These are phyloP conservation scores for Altica lythri DNA, from an alignment of 2,888 invertebrate species.

Conservation along the genomic window DNA sequence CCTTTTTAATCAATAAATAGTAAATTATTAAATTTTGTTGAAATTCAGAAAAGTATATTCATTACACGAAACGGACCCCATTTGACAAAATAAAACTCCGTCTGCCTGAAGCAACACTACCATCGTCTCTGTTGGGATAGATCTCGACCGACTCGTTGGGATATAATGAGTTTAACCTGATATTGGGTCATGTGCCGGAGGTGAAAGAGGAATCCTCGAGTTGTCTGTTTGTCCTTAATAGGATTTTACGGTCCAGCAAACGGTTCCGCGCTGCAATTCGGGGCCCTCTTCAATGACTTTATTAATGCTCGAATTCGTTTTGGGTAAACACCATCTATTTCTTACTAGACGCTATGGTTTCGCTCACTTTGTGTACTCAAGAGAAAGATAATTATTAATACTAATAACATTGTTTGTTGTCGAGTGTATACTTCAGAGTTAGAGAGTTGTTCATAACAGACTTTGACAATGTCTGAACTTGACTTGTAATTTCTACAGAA, in stretches of 20 bases:
- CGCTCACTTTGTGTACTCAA: background rate
- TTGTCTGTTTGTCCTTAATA: conserved; percentile 27
- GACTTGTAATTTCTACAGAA: too few relatives aligned
- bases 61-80: too few relatives aligned
- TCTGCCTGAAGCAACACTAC: conserved; percentile 6
- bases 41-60: too few relatives aligned
- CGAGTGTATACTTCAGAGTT: too few relatives aligned
- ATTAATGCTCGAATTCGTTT: conserved; percentile 19
- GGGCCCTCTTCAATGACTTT: conserved; percentile 21
- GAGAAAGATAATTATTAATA: background rate
- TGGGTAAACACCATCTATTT: conserved; percentile 21
- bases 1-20: too few relatives aligned
- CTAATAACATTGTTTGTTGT: too few relatives aligned
- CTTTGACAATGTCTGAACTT: too few relatives aligned
- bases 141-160: conserved; percentile 8
- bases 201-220: conserved; percentile 21
- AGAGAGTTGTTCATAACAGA: too few relatives aligned
- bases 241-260: conserved; percentile 24
- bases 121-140: too few relatives aligned
- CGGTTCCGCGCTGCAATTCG: conserved; percentile 18
- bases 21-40: too few relatives aligned
- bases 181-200: conserved; percentile 18
- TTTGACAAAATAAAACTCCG: too few relatives aligned
- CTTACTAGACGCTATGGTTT: conserved; percentile 2
- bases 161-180: conserved; percentile 27